A percentile compares a stretch with the other conserved stretches of the same genome.
phyloP scores from a whole-genome alignment of 1,140 invertebrate species.

The Drosophila auraria region DNA sequence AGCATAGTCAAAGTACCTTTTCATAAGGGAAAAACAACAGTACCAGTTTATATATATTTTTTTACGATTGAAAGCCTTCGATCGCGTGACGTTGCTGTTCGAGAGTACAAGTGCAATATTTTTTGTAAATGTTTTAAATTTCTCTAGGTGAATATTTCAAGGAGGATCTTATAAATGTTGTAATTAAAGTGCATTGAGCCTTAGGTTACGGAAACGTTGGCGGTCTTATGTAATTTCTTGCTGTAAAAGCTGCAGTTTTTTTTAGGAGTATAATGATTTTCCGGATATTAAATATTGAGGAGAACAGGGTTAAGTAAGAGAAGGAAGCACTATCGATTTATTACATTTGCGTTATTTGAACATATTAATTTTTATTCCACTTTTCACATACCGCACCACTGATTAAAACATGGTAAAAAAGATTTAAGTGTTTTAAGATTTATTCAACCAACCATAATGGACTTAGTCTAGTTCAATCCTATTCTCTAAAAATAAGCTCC shows the following conservation, averaged over 20 bases:
- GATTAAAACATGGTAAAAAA: not conserved
- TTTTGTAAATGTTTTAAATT: slow-evolving; percentile 44
- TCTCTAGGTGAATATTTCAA: slow-evolving; percentile 46
- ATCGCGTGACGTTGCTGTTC: slow-evolving; percentile 30
- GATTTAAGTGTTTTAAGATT: slow-evolving; percentile 5
- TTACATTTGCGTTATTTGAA: not conserved
- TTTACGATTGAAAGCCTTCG: slow-evolving; percentile 44
- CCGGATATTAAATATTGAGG: slow-evolving; percentile 8
- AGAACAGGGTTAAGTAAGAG: slow-evolving; percentile 31
- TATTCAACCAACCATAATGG: slow-evolving; percentile 26
- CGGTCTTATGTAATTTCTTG: slow-evolving; percentile 29
- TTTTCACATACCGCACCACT: not conserved
- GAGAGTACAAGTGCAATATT: slow-evolving; percentile 23
- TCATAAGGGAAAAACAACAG: not conserved
- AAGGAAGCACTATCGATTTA: not conserved
- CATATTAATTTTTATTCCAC: not conserved
- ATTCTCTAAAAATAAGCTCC: slow-evolving; percentile 78
- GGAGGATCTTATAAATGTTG: slow-evolving; percentile 9
- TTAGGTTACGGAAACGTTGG: slow-evolving; percentile 24
- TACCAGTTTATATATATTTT: slow-evolving; percentile 8
- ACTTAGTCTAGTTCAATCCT: slow-evolving; percentile 78
- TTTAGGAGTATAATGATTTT: not conserved
- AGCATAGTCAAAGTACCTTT: not conserved
- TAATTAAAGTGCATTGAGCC: slow-evolving; percentile 48
- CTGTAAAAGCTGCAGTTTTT: not conserved